Base-by-base conservation (phyloP, 2,113 vertebrate genomes). In the Tachysurus fulvidraco region DNA sequence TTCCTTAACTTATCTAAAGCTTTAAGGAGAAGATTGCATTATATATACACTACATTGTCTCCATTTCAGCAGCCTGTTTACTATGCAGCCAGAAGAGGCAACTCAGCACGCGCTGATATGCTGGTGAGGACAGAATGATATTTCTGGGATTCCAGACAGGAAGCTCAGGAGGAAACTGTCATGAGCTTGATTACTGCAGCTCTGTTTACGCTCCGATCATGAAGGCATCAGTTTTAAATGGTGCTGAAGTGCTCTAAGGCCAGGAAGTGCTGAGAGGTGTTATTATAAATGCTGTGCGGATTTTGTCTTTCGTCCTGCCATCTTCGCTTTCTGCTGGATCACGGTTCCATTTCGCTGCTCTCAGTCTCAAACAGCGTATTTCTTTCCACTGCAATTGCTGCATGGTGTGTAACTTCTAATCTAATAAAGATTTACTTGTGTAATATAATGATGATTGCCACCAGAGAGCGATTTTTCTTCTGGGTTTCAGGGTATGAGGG, bases 171-270 rank as follows among this genome's bases (percentile, higher is more conserved):
- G 89, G 90, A 90, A 88, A 69, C 84, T 81, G 83, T 74, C 44
- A 85, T 73, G 78, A 21, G 84, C 83, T 91, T 91, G 89, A 91
- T 89, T 85, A 90, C 44, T 21, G 71, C 4, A 44, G 71, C 83
- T 64, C 60, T 81, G 57, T 81, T 84, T 69, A 84, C 76, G 52
- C 76, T 73, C 86, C 23, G 17, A 87, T 76, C 57, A 50, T 83
- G 6, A 28, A 65, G 57, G 80, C 80, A 54, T 74, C 11, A 23
- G 59, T 83, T 28, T 46, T 65, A 83, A 83, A 60, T 19, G 41
- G 19, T 1, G 7, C 30, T 30, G 62, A 36, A 65, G 50, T 55
- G 13, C 69, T 62, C 23, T 19, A 65, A 57, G 54, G 30, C 30
- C 46, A 25, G 28, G 46, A 85, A 80, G 73, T 54, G 60, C 60